phyloP scores from a whole-genome alignment of 1,140 invertebrate genomes.

The Drosophila navojoa region DNA sequence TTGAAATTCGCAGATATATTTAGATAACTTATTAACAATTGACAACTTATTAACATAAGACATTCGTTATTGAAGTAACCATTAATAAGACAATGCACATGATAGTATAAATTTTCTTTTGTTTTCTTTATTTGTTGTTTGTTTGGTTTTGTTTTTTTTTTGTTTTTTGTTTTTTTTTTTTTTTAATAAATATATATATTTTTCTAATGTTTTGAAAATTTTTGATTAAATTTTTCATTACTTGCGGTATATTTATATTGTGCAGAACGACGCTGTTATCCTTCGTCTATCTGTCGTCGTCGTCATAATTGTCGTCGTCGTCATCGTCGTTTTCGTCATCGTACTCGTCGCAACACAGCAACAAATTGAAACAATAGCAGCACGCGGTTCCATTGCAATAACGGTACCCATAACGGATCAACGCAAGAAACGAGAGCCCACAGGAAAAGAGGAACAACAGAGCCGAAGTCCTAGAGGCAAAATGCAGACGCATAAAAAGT shows the following conservation, averaged over 20 bases:
- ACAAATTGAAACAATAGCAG: conserved; percentile 25
- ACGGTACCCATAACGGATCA: conserved; percentile 47
- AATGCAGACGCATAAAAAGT: conserved; percentile 47
- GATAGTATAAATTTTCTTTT: no score
- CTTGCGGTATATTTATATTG: conserved; percentile 25
- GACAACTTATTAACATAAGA: no score
- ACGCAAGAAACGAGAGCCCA: conserved; percentile 16
- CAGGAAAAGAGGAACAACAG: not conserved
- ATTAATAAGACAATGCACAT: no score
- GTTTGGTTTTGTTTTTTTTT: no score
- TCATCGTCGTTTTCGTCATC: conserved; percentile 40
- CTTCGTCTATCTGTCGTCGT: conserved; percentile 52
- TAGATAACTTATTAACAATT: conserved; percentile 2
- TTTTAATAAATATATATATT: no score
- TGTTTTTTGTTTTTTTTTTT: no score
- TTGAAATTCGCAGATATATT: not conserved
- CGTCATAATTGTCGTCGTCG: conserved; percentile 37
- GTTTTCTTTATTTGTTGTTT: no score
- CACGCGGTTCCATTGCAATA: conserved; percentile 44
- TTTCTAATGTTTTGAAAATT: conserved; percentile 1
- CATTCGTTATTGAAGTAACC: not conserved
- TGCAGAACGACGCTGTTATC: conserved; percentile 53
- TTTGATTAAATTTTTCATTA: conserved; percentile 20
- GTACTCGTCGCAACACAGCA: conserved; percentile 38
- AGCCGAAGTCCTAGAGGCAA: conserved; percentile 23